A percentile compares a stretch with the other conserved stretches of the same genome.
phyloP scores from a whole-genome alignment of 2,888 invertebrate species.

The Sclerodermus sp. region DNA sequence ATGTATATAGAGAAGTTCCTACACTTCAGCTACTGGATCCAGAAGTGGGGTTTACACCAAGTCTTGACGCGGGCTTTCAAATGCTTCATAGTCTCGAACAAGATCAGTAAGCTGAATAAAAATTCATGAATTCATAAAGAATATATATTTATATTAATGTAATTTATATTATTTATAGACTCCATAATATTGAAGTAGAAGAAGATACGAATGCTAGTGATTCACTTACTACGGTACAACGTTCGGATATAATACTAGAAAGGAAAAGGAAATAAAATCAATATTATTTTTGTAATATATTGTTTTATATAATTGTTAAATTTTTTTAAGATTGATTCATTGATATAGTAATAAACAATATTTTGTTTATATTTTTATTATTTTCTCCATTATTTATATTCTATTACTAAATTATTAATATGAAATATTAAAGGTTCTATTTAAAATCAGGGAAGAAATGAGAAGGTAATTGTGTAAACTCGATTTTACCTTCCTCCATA shows the following conservation, averaged over 20 bases:
- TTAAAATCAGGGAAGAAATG: no score
- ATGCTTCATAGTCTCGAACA: constrained; percentile 69
- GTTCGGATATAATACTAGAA: constrained; percentile 22
- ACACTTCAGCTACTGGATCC: constrained; percentile 54
- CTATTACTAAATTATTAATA: no score
- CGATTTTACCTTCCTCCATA: no score
- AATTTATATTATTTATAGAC: constrained; percentile 29
- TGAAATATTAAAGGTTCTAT: no score
- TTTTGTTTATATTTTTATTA: no score
- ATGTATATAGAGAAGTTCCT: constrained; percentile 50
- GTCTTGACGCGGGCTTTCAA: constrained; percentile 67
- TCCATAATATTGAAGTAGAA: constrained; percentile 50
- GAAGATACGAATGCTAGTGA: constrained; percentile 46
- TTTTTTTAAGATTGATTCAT: no score
- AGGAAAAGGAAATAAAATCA: constrained; percentile 25
- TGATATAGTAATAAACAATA: no score
- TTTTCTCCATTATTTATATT: no score
- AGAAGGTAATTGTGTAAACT: no score
- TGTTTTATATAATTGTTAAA: background rate
- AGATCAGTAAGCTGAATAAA: constrained; percentile 54
- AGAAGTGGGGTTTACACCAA: constrained; percentile 58
- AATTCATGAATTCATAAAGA: constrained; percentile 9
- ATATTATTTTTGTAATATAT: constrained; percentile 15
- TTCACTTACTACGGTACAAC: constrained; percentile 36
- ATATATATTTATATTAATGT: no score